Evolutionary conservation across 2,113 vertebrate genomes (phyloP).

Genomic region (Apus apus): DNA sequence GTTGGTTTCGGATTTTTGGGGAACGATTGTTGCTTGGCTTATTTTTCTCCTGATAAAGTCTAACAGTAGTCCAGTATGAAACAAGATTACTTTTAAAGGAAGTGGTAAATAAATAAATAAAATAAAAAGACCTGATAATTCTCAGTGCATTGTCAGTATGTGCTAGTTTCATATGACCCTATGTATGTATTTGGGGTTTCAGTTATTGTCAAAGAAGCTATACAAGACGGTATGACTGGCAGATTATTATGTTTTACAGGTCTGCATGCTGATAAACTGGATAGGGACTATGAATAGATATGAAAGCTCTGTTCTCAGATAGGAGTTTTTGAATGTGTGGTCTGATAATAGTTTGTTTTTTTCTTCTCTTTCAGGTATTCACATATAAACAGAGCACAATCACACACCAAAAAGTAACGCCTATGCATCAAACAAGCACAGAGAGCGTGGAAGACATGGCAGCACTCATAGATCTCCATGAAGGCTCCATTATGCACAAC

Average conservation of each 20-base stretch:
- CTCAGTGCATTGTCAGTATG: not conserved
- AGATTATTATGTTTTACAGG: not conserved
- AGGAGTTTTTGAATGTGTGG: not conserved
- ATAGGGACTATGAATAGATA: not conserved
- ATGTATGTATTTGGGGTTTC: not conserved
- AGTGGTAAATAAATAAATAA: too few species aligned
- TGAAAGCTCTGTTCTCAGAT: not conserved
- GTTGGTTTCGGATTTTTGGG: not conserved
- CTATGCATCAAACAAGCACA: slow-evolving; percentile 84
- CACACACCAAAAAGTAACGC: slow-evolving; percentile 88
- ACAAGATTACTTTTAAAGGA: not conserved
- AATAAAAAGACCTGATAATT: not conserved
- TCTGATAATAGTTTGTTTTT: not conserved
- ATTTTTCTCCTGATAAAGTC: not conserved
- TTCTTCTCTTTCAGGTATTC: slow-evolving; percentile 83
- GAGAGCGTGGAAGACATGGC: slow-evolving; percentile 94
- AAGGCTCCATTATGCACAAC: slow-evolving; percentile 96
- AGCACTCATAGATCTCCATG: slow-evolving; percentile 88
- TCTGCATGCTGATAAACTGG: not conserved
- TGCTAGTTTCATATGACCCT: not conserved
- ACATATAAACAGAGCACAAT: slow-evolving; percentile 94
- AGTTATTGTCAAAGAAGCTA: not conserved
- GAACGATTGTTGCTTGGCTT: not conserved
- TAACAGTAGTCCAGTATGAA: not conserved
- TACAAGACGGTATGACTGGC: not conserved